These are phyloP conservation scores for Lordiphosa stackelbergi DNA, from an alignment of 1,140 invertebrate species.

Conservation along the genomic window DNA sequence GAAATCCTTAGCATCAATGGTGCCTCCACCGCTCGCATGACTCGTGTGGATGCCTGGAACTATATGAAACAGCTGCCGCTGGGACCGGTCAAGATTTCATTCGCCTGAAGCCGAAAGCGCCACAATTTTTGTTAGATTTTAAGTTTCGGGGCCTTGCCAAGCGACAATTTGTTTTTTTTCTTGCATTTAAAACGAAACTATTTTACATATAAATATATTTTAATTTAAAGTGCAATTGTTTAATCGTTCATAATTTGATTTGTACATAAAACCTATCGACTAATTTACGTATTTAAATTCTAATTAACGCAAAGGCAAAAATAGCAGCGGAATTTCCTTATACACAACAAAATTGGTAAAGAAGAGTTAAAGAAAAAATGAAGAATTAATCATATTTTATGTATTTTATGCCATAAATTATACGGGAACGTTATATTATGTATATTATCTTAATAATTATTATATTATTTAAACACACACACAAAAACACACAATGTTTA, in stretches of 20 bases:
- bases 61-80: constrained; percentile 92
- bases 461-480: constrained; percentile 59
- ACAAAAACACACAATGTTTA: constrained; percentile 54
- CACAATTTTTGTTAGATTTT: constrained; percentile 63
- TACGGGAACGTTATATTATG: constrained; percentile 62
- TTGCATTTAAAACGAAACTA: constrained; percentile 28
- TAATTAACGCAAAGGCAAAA: constrained; percentile 14
- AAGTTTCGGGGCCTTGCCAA: constrained; percentile 42
- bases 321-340: constrained; percentile 53
- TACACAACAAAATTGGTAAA: constrained; percentile 36
- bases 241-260: constrained; percentile 36
- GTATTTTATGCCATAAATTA: constrained; percentile 71
- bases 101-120: constrained; percentile 37
- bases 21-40: constrained; percentile 87
- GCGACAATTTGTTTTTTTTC: constrained; percentile 45
- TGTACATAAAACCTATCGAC: constrained; percentile 64
- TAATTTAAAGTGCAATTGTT: constrained; percentile 66
- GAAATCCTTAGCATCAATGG: constrained; percentile 91
- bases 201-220: constrained; percentile 13
- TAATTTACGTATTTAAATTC: constrained; percentile 64
- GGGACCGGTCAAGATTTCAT: constrained; percentile 82
- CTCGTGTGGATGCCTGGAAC: constrained; percentile 95
- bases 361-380: constrained; percentile 14
- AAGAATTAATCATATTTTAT: constrained; percentile 27
- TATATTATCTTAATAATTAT: constrained; percentile 57